Conservation (phyloP, 2,797 vertebrate species). For the Steatocranus sp. region DNA sequence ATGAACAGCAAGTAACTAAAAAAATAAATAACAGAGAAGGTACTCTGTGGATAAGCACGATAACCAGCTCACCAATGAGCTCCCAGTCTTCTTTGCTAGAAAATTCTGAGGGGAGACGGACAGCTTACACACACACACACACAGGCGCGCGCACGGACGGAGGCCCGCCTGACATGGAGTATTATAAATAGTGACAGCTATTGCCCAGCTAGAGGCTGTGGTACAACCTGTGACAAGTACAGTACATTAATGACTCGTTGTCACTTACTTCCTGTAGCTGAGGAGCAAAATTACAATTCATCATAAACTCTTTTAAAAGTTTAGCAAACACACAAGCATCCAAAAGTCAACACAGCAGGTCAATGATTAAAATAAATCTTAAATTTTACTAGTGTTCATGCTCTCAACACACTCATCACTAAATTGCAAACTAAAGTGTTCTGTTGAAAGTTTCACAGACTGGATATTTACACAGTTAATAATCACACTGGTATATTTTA, state of each 20-base stretch:
- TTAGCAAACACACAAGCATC: not conserved
- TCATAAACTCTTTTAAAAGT: not conserved
- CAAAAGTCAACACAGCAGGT: not conserved
- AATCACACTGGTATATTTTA: not conserved
- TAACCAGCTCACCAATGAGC: conserved; percentile 12
- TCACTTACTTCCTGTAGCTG: not conserved
- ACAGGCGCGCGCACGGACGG: not conserved
- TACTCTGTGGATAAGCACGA: not conserved
- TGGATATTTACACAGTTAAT: not conserved
- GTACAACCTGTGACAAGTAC: not conserved
- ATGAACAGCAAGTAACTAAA: not conserved
- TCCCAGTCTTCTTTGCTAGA: conserved; percentile 36
- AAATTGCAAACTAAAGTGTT: not conserved
- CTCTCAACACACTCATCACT: not conserved
- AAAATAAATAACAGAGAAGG: not conserved
- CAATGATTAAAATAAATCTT: not conserved
- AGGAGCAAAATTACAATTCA: not conserved
- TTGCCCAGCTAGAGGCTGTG: not conserved
- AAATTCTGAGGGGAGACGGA: conserved; percentile 24
- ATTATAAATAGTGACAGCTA: conserved; percentile 57
- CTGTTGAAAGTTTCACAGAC: not conserved
- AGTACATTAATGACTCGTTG: not conserved
- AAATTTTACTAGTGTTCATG: not conserved
- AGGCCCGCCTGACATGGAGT: conserved; percentile 11
- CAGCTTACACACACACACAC: conserved; percentile 2